Conservation (phyloP, 2,888 invertebrate species). For the Seladonia tumulorum region DNA sequence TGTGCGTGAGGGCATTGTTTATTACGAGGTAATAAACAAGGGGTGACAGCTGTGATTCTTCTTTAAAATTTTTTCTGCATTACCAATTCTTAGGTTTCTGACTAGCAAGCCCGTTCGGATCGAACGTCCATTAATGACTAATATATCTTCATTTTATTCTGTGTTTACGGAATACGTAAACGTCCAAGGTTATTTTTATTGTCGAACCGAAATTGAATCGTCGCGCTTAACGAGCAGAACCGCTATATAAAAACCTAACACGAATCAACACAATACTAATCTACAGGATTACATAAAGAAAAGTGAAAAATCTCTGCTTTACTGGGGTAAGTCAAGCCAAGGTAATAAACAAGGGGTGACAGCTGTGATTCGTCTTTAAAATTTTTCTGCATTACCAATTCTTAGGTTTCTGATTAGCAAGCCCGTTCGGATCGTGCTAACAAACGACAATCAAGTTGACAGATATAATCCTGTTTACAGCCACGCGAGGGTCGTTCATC, state of each 20-base stretch:
- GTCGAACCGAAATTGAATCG: background rate
- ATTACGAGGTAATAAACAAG: background rate
- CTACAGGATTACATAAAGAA: too few relatives aligned
- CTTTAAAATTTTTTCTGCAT: background rate
- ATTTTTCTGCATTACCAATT: too few relatives aligned
- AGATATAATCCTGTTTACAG: slow-evolving; percentile 8
- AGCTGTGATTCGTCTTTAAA: too few relatives aligned
- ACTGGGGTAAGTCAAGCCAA: too few relatives aligned
- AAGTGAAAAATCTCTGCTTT: too few relatives aligned
- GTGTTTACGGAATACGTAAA: background rate
- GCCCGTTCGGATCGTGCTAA: background rate
- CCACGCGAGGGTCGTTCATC: background rate
- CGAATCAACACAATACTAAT: too few relatives aligned
- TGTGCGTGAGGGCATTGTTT: background rate
- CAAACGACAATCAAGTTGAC: slow-evolving; percentile 2
- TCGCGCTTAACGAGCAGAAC: too few relatives aligned
- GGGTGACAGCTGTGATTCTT: background rate
- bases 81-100: background rate
- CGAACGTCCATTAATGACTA: background rate
- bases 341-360: too few relatives aligned
- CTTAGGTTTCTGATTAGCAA: background rate
- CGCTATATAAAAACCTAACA: too few relatives aligned
- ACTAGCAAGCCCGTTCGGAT: too few relatives aligned
- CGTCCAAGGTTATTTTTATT: background rate
- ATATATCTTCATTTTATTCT: background rate